Evolutionary conservation across 2,113 vertebrate species (phyloP).

Genomic region (Dicaeum eximium): DNA sequence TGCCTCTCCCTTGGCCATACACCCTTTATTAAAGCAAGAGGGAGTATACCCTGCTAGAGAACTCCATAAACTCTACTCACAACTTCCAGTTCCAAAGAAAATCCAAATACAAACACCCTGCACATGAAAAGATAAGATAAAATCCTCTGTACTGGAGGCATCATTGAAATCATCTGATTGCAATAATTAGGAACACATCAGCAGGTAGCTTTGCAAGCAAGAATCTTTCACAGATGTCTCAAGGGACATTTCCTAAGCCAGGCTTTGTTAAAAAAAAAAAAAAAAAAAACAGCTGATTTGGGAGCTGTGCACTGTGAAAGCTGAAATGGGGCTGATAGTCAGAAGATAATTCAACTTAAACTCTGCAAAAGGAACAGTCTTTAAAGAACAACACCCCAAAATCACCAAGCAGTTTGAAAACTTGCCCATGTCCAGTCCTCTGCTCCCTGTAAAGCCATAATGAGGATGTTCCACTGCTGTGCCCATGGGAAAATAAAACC

Average conservation of each 20-base stretch:
- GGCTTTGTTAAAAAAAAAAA: background rate
- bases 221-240: background rate
- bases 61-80: background rate
- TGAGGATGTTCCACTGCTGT: rapidly evolving
- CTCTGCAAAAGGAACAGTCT: background rate
- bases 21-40: background rate
- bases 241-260: background rate
- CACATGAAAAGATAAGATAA: background rate
- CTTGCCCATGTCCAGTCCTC: background rate
- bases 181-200: background rate
- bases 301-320: background rate
- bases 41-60: background rate
- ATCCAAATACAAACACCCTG: background rate
- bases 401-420: background rate
- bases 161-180: background rate
- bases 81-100: background rate
- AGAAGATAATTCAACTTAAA: background rate
- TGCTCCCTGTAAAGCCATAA: background rate
- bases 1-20: background rate
- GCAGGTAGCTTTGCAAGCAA: background rate
- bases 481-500: background rate
- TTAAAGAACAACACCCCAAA: background rate
- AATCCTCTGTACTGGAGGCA: background rate
- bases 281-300: background rate
- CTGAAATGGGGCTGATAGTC: background rate